Conservation (phyloP, 2,113 vertebrate species). For the Falco punctatus region DNA sequence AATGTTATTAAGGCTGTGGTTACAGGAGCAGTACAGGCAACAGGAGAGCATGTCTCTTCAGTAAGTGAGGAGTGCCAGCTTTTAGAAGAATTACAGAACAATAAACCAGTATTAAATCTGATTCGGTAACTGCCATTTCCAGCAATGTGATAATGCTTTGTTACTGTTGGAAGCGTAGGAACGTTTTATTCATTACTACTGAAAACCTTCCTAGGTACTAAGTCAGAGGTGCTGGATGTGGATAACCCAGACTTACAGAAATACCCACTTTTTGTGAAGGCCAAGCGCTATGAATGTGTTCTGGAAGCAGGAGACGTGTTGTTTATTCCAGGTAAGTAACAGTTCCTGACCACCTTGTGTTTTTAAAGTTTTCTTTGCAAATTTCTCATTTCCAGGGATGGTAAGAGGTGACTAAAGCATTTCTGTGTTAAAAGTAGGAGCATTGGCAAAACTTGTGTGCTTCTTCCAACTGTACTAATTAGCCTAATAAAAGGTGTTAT, state of each 20-base stretch:
- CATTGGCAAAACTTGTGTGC: background rate
- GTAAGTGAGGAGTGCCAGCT: background rate
- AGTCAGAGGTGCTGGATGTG: constrained; percentile 91
- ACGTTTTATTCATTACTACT: background rate
- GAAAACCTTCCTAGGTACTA: constrained; percentile 83
- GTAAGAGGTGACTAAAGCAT: background rate
- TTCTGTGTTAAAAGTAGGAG: background rate
- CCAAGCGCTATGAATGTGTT: constrained; percentile 84
- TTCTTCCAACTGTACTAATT: background rate
- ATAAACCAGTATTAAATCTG: background rate
- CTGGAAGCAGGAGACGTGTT: constrained; percentile 92
- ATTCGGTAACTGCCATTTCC: background rate
- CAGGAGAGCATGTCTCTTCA: background rate
- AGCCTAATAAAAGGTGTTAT: background rate
- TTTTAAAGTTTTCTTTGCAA: background rate
- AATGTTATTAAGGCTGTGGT: background rate
- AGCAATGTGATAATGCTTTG: background rate
- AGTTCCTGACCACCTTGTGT: background rate
- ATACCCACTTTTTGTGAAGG: constrained; percentile 92
- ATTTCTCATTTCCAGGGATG: background rate
- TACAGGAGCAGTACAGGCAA: background rate
- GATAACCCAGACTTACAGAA: constrained; percentile 86
- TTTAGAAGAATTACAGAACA: background rate
- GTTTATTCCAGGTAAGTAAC: constrained; percentile 90
- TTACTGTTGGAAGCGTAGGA: background rate